These are phyloP conservation scores for Epizoanthus rinbou DNA, from an alignment of 92 coral and sea anemone species.

Conservation along the genomic window DNA sequence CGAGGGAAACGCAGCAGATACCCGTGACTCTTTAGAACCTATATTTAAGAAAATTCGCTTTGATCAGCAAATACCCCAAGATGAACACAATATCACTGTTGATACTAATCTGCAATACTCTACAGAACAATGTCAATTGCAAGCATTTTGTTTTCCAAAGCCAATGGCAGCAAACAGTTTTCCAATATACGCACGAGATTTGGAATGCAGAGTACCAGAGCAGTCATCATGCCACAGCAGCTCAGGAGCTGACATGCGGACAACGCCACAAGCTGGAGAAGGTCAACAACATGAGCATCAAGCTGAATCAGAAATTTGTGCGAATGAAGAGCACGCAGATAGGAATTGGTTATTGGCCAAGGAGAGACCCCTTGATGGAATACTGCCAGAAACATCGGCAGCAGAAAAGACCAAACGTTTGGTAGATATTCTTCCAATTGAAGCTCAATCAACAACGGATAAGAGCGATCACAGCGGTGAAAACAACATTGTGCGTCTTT, in stretches of 20 bases:
- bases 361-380: not conserved
- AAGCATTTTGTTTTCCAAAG: conserved; percentile 30
- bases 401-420: not conserved
- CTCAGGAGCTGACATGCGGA: not conserved
- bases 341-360: not conserved
- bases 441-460: not conserved
- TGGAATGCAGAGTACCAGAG: not conserved
- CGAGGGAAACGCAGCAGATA: not conserved
- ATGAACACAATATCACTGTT: not conserved
- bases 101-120: not conserved
- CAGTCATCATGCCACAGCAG: not conserved
- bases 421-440: not conserved
- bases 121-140: not conserved
- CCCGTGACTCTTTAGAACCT: not conserved
- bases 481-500: not conserved
- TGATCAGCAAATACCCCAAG: not conserved
- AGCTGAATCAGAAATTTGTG: not conserved
- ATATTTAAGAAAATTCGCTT: not conserved
- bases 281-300: not conserved
- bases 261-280: not conserved
- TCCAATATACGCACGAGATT: not conserved
- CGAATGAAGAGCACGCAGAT: not conserved
- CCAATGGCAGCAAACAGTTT: conserved; percentile 18
- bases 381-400: not conserved
- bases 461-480: not conserved